Evolutionary conservation across 2,888 invertebrate species (phyloP).

Genomic region (Apamea epomidion): DNA sequence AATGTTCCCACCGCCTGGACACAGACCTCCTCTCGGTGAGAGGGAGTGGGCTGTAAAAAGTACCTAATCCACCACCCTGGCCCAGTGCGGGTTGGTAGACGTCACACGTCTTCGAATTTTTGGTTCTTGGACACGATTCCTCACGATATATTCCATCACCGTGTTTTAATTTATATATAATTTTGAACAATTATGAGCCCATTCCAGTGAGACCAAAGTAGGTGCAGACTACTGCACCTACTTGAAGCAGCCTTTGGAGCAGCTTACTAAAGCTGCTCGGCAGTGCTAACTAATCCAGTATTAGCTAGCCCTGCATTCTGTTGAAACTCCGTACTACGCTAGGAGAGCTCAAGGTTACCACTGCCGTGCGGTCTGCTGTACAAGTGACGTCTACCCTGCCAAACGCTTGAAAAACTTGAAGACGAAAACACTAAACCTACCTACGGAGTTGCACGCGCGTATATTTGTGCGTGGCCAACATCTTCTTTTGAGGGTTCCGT

Average conservation of each 20-base stretch:
- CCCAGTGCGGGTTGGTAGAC: background rate
- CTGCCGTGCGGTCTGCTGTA: background rate
- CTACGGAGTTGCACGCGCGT: too few species aligned
- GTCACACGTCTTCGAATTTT: background rate
- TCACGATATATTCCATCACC: too few species aligned
- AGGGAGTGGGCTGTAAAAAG: background rate
- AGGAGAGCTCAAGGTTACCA: background rate
- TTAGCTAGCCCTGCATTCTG: background rate
- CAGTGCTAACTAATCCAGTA: background rate
- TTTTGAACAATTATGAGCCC: background rate
- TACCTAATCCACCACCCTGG: background rate
- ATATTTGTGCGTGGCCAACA: background rate
- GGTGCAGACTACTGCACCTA: background rate
- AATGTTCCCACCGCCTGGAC: background rate
- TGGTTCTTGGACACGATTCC: background rate
- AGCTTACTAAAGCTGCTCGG: background rate
- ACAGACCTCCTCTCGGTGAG: background rate
- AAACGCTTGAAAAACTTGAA: background rate
- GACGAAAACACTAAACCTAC: background rate
- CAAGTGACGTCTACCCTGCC: background rate
- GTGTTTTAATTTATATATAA: background rate
- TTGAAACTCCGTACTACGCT: background rate
- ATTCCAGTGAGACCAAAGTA: background rate
- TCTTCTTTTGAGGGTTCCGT: background rate
- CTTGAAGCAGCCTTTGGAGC: too few species aligned